Evolutionary conservation across 2,113 vertebrate species (phyloP).

Genomic region (Himantopus leucocephalus): DNA sequence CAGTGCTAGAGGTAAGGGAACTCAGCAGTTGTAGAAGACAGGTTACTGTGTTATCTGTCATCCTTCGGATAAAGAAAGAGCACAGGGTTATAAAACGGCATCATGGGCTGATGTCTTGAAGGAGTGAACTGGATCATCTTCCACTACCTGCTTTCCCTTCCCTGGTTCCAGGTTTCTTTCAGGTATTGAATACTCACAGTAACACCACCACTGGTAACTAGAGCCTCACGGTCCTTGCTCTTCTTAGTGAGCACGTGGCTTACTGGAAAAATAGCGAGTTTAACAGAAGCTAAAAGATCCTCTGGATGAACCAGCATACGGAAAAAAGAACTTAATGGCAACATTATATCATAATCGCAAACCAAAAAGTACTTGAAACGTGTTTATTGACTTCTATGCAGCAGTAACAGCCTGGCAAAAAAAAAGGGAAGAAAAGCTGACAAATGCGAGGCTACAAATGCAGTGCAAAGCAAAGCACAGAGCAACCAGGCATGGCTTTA

Average conservation of each 20-base stretch:
- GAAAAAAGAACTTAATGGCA: background rate
- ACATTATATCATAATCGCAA: background rate
- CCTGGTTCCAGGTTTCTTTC: background rate
- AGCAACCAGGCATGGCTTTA: background rate
- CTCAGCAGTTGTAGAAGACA: background rate
- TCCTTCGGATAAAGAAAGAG: background rate
- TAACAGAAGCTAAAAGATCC: background rate
- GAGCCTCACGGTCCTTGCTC: rapidly evolving
- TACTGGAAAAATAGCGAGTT: background rate
- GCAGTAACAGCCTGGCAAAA: background rate
- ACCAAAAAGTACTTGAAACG: background rate
- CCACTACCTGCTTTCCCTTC: background rate
- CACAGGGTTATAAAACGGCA: background rate
- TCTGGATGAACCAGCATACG: background rate
- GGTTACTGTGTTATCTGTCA: background rate
- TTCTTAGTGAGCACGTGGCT: background rate
- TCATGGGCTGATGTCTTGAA: background rate
- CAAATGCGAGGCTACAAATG: background rate
- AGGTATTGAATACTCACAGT: background rate
- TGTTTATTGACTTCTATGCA: background rate
- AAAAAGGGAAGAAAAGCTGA: background rate
- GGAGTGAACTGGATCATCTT: background rate
- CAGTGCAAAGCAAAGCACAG: background rate
- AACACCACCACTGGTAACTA: background rate
- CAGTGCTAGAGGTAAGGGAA: background rate